Base-by-base conservation (phyloP, 2,113 vertebrate genomes). In the Paramisgurnus dabryanus region DNA sequence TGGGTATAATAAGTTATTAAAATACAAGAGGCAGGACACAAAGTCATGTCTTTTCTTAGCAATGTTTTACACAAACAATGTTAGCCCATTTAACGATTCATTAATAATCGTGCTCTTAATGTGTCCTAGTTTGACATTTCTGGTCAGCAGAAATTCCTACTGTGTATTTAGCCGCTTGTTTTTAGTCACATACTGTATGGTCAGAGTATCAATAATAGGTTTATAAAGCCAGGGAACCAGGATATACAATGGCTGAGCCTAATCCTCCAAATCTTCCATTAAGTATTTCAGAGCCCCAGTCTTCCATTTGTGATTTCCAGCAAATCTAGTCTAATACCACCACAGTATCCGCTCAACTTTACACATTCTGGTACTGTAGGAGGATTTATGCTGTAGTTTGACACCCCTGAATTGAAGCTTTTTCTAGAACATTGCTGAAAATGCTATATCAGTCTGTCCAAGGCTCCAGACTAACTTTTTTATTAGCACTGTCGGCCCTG, bases 201-300 rank as follows among this genome's bases (percentile, higher is more conserved):
- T 61, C 40, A 74, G n/a, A 47, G 41, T 74, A 61, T 58, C 57
- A 45, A 27, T 15, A 43, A 39, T 64, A 18, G 60, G 75, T 77
- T 82, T 77, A 77, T 68, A 18, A 39, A 41, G 39, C 58, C 43
- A 9, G 6, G 55, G 79, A 75, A 50, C 74, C 27, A 69, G 64
- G 57, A 77, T 77, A 69, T 71, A 67, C 43, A 13, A 64, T 40
- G 5, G 61, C 80, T 72, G 43, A 84, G 73, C 50, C 73, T 80
- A 78, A 84, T 81, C 78, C 78, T 73, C 66, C 65, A 78, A 84
- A 77, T 84, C 78, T 75, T 77, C 58, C 68, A 76, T 80, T 83
- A 71, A 80, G 76, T 69, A 75, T 60, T 76, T 83, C 22, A 27
- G 69, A 49, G 47, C 47, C 71, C 27, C 82, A 66, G 53, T 17